Conservation (phyloP, 2,888 invertebrate genomes). For the Lissonota sp. region DNA sequence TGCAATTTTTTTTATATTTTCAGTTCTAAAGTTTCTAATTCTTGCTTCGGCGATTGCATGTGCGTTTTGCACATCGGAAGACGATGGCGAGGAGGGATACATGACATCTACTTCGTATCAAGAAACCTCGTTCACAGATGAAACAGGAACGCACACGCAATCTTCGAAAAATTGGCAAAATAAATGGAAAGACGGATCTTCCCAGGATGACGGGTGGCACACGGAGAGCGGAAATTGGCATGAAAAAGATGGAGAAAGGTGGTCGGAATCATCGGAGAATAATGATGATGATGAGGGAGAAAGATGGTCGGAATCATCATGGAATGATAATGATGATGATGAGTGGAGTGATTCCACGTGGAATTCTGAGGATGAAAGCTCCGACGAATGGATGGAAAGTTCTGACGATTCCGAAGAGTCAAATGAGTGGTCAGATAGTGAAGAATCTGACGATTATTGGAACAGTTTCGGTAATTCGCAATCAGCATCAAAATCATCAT, state of each 20-base stretch:
- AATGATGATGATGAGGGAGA: background rate
- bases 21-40: conserved; percentile 42
- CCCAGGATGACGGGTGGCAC: conserved; percentile 9
- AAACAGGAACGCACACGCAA: background rate
- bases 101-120: background rate
- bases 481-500: background rate
- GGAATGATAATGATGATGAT: background rate
- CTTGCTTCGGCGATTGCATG: conserved; percentile 45
- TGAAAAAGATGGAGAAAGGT: conserved; percentile 11
- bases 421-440: background rate
- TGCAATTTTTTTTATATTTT: conserved; percentile 33
- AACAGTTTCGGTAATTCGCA: background rate
- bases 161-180: conserved; percentile 1
- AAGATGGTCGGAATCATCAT: background rate
- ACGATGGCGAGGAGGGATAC: background rate
- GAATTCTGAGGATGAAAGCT: background rate
- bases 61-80: conserved; percentile 21
- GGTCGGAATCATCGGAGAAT: background rate
- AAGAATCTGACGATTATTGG: conserved; percentile 1
- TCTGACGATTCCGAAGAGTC: conserved; percentile 6
- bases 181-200: conserved; percentile 26
- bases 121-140: background rate
- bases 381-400: background rate
- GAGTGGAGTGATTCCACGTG: background rate
- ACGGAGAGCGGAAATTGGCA: conserved; percentile 11